Conservation (phyloP, 2,888 invertebrate genomes). For the Nudaria mundana region DNA sequence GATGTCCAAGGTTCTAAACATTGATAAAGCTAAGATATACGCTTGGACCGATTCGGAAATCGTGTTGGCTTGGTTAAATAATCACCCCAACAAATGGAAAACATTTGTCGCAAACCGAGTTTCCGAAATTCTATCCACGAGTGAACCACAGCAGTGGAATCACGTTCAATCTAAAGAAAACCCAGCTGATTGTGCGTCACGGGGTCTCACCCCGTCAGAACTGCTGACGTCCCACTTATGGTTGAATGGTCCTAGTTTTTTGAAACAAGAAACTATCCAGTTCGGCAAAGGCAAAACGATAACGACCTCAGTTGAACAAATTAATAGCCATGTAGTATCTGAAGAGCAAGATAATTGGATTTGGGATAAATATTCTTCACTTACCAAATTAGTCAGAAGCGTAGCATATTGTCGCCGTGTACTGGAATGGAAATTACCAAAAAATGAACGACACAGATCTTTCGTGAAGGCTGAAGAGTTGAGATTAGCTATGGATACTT, state of each 20-base stretch:
- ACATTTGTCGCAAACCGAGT: not conserved
- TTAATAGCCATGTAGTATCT: not conserved
- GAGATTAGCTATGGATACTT: not conserved
- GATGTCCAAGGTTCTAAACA: not conserved
- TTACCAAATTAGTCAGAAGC: not conserved
- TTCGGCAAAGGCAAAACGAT: not conserved
- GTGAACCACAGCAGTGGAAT: not conserved
- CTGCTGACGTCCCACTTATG: not conserved
- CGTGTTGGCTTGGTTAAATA: not conserved
- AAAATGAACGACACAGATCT: not conserved
- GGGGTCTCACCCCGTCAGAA: not conserved
- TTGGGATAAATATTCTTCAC: not conserved
- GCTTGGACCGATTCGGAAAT: not conserved
- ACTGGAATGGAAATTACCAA: too few relatives aligned
- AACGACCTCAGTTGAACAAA: not conserved
- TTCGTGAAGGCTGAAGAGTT: not conserved
- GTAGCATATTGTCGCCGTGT: not conserved
- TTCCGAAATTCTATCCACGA: not conserved
- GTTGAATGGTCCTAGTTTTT: not conserved
- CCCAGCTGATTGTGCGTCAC: conserved; percentile 6
- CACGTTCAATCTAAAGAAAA: conserved; percentile 1
- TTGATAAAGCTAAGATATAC: not conserved
- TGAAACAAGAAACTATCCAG: not conserved
- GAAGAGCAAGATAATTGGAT: not conserved
- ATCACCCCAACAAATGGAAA: not conserved